phyloP scores from a whole-genome alignment of 1,140 invertebrate genomes.

The Chrysopa pallens region DNA sequence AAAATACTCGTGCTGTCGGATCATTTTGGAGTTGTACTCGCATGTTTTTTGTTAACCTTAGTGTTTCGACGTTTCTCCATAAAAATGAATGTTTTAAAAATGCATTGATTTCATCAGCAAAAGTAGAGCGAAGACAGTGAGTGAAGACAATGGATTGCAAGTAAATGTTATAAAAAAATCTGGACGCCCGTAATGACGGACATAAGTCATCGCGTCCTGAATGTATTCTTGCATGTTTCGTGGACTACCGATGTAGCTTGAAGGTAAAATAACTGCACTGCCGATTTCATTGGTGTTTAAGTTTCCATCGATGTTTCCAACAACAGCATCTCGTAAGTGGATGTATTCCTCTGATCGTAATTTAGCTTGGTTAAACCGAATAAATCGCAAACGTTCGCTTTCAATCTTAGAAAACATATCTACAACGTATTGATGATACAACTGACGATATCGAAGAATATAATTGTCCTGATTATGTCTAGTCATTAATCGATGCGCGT shows the following conservation, averaged over 20 bases:
- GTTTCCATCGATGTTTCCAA: neutral
- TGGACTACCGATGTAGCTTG: slow-evolving; percentile 18
- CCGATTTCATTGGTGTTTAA: slow-evolving; percentile 2
- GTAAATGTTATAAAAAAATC: slow-evolving; percentile 26
- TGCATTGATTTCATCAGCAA: slow-evolving; percentile 22
- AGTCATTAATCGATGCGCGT: slow-evolving; percentile 13
- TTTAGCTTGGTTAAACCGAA: slow-evolving; percentile 17
- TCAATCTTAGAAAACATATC: slow-evolving; percentile 22
- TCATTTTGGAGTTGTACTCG: slow-evolving; percentile 11
- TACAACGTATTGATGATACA: slow-evolving; percentile 22
- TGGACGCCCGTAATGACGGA: slow-evolving; percentile 20
- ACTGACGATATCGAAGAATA: slow-evolving; percentile 15
- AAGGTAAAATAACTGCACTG: too few relatives aligned
- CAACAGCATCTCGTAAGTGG: slow-evolving; percentile 12
- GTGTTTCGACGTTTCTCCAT: slow-evolving; percentile 18
- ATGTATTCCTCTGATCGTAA: slow-evolving; percentile 12
- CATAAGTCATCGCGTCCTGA: slow-evolving; percentile 23
- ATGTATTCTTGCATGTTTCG: slow-evolving; percentile 23
- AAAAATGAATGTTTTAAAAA: slow-evolving; percentile 24
- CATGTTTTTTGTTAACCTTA: slow-evolving; percentile 15
- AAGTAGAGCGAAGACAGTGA: slow-evolving; percentile 19
- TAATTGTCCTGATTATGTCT: slow-evolving; percentile 11
- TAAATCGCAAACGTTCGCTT: slow-evolving; percentile 17
- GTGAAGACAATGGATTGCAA: slow-evolving; percentile 28
- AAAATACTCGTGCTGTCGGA: slow-evolving; percentile 10